A percentile compares a stretch with the other conserved stretches of the same genome.
phyloP scores from a whole-genome alignment of 2,888 invertebrate species.

The Zaprionus bogoriensis region DNA sequence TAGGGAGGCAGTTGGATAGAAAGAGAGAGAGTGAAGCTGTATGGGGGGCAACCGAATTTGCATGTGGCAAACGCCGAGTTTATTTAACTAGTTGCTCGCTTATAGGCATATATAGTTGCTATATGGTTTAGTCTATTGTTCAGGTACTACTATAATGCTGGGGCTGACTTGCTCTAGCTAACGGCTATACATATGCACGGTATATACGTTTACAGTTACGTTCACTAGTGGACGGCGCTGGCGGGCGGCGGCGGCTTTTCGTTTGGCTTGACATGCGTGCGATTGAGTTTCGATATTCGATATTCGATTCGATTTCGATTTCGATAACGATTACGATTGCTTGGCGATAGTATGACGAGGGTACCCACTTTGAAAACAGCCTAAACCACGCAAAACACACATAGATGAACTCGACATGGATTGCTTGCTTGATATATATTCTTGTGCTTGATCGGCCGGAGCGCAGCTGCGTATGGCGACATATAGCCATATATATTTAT shows the following conservation, averaged over 20 bases:
- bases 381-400: constrained; percentile 82
- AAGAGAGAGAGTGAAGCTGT: constrained; percentile 10
- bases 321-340: constrained; percentile 10
- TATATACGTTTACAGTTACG: constrained; percentile 27
- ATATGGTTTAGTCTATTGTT: constrained; percentile 9
- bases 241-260: constrained; percentile 51
- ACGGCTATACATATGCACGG: no score
- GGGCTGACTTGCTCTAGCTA: constrained; percentile 42
- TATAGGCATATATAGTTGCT: constrained; percentile 7
- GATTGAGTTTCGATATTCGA: constrained; percentile 4
- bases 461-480: constrained; percentile 28
- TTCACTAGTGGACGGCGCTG: constrained; percentile 35
- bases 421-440: constrained; percentile 61
- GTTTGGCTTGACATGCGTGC: constrained; percentile 21
- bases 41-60: constrained; percentile 7
- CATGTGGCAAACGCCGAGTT: constrained; percentile 29
- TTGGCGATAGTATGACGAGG: constrained; percentile 25
- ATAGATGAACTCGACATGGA: constrained; percentile 82
- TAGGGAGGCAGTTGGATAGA: constrained; percentile 14
- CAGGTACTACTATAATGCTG: constrained; percentile 35
- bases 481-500: constrained; percentile 26
- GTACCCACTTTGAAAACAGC: constrained; percentile 79
- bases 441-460: constrained; percentile 22
- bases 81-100: constrained; percentile 20
- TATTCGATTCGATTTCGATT: background rate